These are phyloP conservation scores for Syritta pipiens DNA, from an alignment of 2,888 invertebrate genomes.

Conservation along the genomic window DNA sequence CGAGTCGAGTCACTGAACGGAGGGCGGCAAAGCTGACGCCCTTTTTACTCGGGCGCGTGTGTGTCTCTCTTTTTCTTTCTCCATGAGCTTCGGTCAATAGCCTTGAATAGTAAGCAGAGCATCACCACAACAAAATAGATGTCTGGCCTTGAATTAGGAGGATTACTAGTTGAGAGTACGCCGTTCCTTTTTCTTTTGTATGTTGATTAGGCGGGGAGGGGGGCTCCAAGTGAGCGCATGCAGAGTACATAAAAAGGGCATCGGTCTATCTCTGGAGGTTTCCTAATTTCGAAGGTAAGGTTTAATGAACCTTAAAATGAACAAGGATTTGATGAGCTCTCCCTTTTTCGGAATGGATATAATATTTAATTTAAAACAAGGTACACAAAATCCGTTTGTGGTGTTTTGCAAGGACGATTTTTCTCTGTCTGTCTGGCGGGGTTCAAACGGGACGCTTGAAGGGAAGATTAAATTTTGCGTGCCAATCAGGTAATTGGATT, in stretches of 20 bases:
- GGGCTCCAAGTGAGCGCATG: constrained; percentile 21
- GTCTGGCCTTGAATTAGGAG: constrained; percentile 62
- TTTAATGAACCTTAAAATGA: constrained; percentile 58
- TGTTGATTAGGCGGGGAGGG: constrained; percentile 27
- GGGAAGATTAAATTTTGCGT: no score
- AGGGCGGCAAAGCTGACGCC: constrained; percentile 20
- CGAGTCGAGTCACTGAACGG: constrained; percentile 63
- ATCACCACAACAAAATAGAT: constrained; percentile 53
- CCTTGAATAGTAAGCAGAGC: constrained; percentile 52
- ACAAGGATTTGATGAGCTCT: constrained; percentile 40
- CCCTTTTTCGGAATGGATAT: constrained; percentile 3
- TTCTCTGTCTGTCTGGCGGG: no score
- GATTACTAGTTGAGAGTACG: constrained; percentile 1
- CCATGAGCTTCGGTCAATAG: constrained; percentile 52
- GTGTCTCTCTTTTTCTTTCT: neutral
- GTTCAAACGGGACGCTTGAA: no score
- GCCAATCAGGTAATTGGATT: no score
- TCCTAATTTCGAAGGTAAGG: constrained; percentile 47
- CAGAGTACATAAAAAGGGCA: constrained; percentile 14
- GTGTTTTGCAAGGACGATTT: neutral
- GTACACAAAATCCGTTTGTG: constrained; percentile 1
- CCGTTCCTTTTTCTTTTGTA: constrained; percentile 50
- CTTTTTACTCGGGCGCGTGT: neutral
- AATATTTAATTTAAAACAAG: constrained; percentile 31
- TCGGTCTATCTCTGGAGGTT: constrained; percentile 7